Conservation (phyloP, 2,888 invertebrate genomes). For the Cartodere bifasciata region DNA sequence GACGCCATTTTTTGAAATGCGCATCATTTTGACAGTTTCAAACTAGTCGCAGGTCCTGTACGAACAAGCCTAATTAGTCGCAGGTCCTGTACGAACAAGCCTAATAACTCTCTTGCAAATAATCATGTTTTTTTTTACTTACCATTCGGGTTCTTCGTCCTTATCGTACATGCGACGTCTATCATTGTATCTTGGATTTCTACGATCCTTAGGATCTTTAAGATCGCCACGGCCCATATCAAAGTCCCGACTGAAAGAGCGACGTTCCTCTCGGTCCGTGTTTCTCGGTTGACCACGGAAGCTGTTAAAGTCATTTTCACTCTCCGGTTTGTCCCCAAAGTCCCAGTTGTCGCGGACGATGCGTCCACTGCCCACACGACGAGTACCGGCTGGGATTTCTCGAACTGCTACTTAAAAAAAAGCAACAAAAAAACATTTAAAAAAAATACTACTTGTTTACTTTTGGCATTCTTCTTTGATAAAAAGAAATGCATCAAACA, state of each 20-base stretch:
- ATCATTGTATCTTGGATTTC: conserved; percentile 37
- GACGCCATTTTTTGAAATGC: too few species aligned
- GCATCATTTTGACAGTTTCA: too few species aligned
- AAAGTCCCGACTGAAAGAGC: conserved; percentile 13
- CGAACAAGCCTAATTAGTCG: too few species aligned
- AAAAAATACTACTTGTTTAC: too few species aligned
- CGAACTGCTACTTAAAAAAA: too few species aligned
- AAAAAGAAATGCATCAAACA: too few species aligned
- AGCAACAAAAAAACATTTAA: too few species aligned
- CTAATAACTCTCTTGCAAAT: too few species aligned
- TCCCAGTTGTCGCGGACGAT: conserved; percentile 43
- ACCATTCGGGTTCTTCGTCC: conserved; percentile 84
- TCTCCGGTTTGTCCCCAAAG: conserved; percentile 19
- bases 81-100: too few species aligned
- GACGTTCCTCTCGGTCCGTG: conserved; percentile 20
- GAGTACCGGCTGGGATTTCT: too few species aligned
- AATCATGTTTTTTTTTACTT: conserved; percentile 18
- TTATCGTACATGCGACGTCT: conserved; percentile 35
- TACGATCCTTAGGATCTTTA: conserved; percentile 18
- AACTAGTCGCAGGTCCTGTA: too few species aligned
- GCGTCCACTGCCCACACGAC: conserved; percentile 78
- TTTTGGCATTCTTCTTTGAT: too few species aligned
- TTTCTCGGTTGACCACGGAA: conserved; percentile 20
- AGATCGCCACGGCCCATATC: conserved; percentile 20
- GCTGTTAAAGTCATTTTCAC: conserved; percentile 19